Base-by-base conservation (phyloP, 1,140 invertebrate genomes). In the Phymorhynchus buccinoides region DNA sequence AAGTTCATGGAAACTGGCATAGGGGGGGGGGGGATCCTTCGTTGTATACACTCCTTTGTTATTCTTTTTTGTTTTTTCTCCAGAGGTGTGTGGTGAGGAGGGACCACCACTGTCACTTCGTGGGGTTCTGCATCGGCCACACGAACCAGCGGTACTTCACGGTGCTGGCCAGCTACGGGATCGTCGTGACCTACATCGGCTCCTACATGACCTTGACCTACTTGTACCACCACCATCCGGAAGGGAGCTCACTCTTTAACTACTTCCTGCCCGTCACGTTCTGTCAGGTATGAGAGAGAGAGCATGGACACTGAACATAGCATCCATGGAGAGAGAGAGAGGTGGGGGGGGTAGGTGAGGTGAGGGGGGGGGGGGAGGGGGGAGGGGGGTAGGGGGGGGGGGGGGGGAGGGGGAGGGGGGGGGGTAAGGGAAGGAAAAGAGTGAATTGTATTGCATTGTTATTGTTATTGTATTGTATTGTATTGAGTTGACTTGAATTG, bases 61-160 rank as follows among this genome's bases (percentile, higher is more conserved):
- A n/a, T n/a, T n/a, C n/a, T n/a, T n/a, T n/a, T n/a, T n/a, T n/a
- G n/a, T n/a, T n/a, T n/a, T n/a, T n/a, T n/a, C 6, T 2, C 0
- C 56, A 62, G 56, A 32, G 91, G 14, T 99, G 98, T 90, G 96
- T 99, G 56, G 91, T 98, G 9, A 98, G 97, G 92, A 94, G 98
- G 88, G 98, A 99, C 92, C 98, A 99, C 93, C 98, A 99, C 92
- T 99, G 98, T 91, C 96, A 96, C 68, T 98, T 99, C 92, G 96
- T 96, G 35, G 96, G 96, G 14, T 96, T 96, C 89, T 99, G 98
- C 93, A 94, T 99, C 32, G 98, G 98, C 0, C 96, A 98, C 91
- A 95, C 94, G 83, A 99, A 99, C 93, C 96, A 97, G 89, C 94
- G 98, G 89, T 99, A 97, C 92, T 99, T 98, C 91, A 93, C 97